Evolutionary conservation across 2,888 invertebrate species (phyloP), one percentile per base, ranked within the genome.

Genomic region (Drosophila incognita): DNA sequence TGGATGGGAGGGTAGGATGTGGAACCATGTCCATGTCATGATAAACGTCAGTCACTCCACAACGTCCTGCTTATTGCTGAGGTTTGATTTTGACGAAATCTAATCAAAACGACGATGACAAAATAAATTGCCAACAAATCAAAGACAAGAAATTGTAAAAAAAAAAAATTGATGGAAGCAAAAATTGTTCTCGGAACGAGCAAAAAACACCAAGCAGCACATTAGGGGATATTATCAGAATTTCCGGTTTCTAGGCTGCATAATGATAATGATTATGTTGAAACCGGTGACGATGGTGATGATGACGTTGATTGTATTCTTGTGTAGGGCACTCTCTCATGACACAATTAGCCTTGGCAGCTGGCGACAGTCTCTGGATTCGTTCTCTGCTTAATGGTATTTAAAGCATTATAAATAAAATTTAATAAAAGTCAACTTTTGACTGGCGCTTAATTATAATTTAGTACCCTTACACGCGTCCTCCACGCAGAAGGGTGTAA

Each of bases 371-470:
- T 53, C 52, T 56, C 66, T 56, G 54, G 40, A 46, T 70, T 49
- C 66, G 52, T 42, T 27, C 48, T 49, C 52, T 57, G 35, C 67
- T 78, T 82, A 87, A 85, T 83, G 87, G 74, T 79, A 81, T 76
- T 85, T 85, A 81, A 85, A 73, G 81, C 76, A 87, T 81, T 85
- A 82, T 76, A 85, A 85, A 87, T 85, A 85, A 85, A 85, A 85
- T 87, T 85, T 83, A 85, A 85, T 85, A 85, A 85, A 85, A 83
- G 85, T 85, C 85, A 81, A 72, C 85, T 87, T 85, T 87, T 85
- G 83, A 85, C 87, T 81, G 66, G n/a, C 61, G 62, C 73, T 79
- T 87, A 87, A 87, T 90, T 87, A 89, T 87, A 87, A 87, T 87
- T 87, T 86, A 86, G 89, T 90, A 71, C 74, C 66, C 40, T 33